Base-by-base conservation (phyloP, 2,113 vertebrate species). In the Glaucidium brasilianum region DNA sequence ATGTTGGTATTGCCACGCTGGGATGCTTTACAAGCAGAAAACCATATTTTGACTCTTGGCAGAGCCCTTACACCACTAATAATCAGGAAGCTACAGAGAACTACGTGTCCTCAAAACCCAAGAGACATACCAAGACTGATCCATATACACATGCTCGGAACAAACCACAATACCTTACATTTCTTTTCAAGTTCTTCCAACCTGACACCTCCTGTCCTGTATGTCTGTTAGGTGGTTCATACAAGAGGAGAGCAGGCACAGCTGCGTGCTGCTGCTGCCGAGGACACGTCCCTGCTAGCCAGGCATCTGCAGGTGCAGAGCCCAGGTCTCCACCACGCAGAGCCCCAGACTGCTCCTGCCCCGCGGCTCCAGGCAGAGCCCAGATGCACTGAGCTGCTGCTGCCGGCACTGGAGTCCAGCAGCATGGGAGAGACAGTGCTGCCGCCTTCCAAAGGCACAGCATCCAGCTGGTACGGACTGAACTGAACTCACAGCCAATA, bases 161-260 rank as follows among this genome's bases (percentile, higher is more conserved):
- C 83, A 89, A 74, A 81, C 37, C 72, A 76, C 83, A 55, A 10
- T 9, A 86, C 41, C 76, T 81, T 62, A 15, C 63, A 32, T 35
- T 55, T 9, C 74, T 81, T 83, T 43, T 26, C 73, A 63, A 32
- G 60, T 39, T 17, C 22, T 62, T 69, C 90, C 80, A 91, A 3
- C 13, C 66, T 30, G 53, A 37, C 72, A 32, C 43, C 83, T 92
- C 89, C 83, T 45, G 67, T 59, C 37, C 67, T 15, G 15, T 9
- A 3, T 0, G 4, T 7, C 55, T 56, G 47, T 18, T 53, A 12
- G 0, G 0, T 4, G 68, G n/a, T 10, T 50, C 49, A 34, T 25
- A 23, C 34, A 58, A 12, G 35, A 66, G 35, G 41, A 30, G 20
- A 20, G 17, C 12, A 11, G 59, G 32, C 67, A 67, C 32, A 68